A percentile compares a stretch with the other conserved stretches of the same genome.
Conservation (phyloP, 2,888 invertebrate species). For the Desoria tigrina region DNA sequence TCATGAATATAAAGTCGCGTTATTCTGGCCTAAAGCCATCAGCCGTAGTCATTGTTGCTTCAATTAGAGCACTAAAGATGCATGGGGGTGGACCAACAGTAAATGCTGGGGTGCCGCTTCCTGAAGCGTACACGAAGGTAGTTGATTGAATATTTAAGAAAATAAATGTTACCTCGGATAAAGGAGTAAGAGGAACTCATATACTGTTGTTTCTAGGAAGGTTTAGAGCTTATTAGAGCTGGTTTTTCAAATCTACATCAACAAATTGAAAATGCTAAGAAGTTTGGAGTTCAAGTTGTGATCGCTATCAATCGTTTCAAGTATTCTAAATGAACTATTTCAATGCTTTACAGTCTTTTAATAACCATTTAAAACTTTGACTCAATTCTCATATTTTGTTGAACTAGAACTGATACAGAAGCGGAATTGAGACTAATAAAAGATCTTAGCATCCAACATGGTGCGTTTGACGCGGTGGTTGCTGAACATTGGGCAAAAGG, state of each 20-base stretch:
- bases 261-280: no score
- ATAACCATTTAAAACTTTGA: constrained; percentile 6
- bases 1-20: constrained; percentile 94
- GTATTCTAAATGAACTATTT: no score
- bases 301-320: constrained; percentile 84
- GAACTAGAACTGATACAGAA: constrained; percentile 74
- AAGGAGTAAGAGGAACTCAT: no score
- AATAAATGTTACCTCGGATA: constrained; percentile 71
- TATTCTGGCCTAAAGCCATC: constrained; percentile 81
- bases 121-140: constrained; percentile 73
- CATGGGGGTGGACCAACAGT: constrained; percentile 96
- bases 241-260: no score
- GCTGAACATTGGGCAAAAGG: constrained; percentile 89
- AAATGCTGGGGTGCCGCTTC: constrained; percentile 77
- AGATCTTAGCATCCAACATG: constrained; percentile 70
- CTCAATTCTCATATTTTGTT: not conserved
- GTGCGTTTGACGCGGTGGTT: constrained; percentile 84
- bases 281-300: no score
- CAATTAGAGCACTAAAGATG: constrained; percentile 95
- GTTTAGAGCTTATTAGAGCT: no score
- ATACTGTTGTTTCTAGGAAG: no score
- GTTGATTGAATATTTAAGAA: constrained; percentile 6
- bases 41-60: constrained; percentile 88
- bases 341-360: no score
- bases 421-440: constrained; percentile 80